phyloP scores from a whole-genome alignment of 2,888 invertebrate species.

The Campopleginae sp. region DNA sequence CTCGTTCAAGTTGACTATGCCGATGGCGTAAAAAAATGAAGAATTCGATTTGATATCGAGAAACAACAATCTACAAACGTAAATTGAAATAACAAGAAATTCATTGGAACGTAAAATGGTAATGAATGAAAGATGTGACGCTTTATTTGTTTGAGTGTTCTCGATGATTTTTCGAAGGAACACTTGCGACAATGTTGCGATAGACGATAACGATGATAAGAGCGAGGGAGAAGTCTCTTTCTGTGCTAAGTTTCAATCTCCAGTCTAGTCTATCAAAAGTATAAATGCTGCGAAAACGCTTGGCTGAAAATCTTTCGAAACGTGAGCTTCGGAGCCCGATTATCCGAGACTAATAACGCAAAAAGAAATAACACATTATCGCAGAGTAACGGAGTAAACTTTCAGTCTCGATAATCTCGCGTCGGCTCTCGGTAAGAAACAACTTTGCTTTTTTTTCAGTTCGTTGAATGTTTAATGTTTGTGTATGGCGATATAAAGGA shows the following conservation, averaged over 20 bases:
- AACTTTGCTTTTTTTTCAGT: background rate
- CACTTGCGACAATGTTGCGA: conserved; percentile 15
- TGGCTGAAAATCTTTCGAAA: conserved; percentile 14
- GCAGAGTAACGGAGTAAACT: conserved; percentile 22
- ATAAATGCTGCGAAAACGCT: conserved; percentile 35
- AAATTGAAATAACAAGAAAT: background rate
- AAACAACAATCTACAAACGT: conserved; percentile 43
- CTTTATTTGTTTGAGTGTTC: conserved; percentile 18
- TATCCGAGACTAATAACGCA: conserved; percentile 7
- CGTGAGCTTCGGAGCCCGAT: background rate
- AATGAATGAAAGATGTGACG: conserved; percentile 52
- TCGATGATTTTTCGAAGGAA: background rate
- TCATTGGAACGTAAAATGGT: conserved; percentile 44
- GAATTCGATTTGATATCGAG: conserved; percentile 4
- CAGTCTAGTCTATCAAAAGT: conserved; percentile 19
- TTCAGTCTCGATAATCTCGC: conserved; percentile 19
- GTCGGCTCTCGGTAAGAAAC: conserved; percentile 9
- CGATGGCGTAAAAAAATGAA: conserved; percentile 4
- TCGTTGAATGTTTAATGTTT: background rate
- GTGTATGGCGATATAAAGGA: conserved; percentile 40
- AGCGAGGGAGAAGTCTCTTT: conserved; percentile 10
- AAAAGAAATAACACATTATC: conserved; percentile 17
- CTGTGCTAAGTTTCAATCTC: background rate
- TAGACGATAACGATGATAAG: conserved; percentile 42
- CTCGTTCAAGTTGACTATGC: background rate